A percentile compares a stretch with the other conserved stretches of the same genome.
These are phyloP conservation scores for Cyclopterus lumpus DNA, from an alignment of 2,797 vertebrate genomes.

Conservation along the genomic window DNA sequence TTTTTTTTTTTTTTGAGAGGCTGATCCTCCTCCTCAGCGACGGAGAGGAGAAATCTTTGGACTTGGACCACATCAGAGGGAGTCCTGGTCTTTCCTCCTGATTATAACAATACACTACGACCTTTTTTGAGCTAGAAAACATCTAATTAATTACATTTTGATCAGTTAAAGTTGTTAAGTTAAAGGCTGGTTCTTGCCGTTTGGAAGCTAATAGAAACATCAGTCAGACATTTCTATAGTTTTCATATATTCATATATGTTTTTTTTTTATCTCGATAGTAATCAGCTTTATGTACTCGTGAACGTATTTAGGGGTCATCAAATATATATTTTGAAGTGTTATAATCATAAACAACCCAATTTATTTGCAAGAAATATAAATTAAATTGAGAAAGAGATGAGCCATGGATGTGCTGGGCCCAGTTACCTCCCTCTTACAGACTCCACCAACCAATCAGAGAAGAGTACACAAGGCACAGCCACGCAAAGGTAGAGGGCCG, in stretches of 20 bases:
- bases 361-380: too few relatives aligned
- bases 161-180: too few relatives aligned
- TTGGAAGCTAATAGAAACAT: too few relatives aligned
- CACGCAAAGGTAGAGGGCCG: too few relatives aligned
- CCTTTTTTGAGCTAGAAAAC: not conserved
- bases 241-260: not conserved
- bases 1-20: constrained; percentile 33
- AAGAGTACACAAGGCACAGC: too few relatives aligned
- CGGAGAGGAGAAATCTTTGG: constrained; percentile 7
- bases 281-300: not conserved
- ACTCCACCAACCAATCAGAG: too few relatives aligned
- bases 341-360: not conserved
- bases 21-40: constrained; percentile 42
- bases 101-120: not conserved
- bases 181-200: too few relatives aligned
- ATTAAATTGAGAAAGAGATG: too few relatives aligned
- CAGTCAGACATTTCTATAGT: not conserved
- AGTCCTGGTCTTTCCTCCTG: not conserved
- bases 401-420: too few relatives aligned
- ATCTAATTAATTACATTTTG: too few relatives aligned
- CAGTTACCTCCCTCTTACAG: too few relatives aligned
- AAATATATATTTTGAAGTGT: not conserved
- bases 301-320: not conserved
- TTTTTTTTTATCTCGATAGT: not conserved
- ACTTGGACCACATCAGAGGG: not conserved